These are phyloP conservation scores for Caerostris extrusa DNA, from an alignment of 1,140 invertebrate species.

Conservation along the genomic window DNA sequence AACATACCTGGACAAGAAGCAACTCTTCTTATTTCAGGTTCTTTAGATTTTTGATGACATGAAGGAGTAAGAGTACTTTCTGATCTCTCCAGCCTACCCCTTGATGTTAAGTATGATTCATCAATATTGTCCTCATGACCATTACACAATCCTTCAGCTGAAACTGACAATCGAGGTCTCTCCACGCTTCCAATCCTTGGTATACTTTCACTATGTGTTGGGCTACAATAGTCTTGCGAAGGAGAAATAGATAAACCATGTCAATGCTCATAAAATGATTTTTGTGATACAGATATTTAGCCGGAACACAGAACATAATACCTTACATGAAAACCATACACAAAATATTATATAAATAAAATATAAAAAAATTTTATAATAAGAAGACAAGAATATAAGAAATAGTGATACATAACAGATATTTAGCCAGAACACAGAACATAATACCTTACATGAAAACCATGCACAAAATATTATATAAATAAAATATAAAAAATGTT, in stretches of 20 bases:
- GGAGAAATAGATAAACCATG: slow-evolving; percentile 67
- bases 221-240: slow-evolving; percentile 53
- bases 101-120: slow-evolving; percentile 53
- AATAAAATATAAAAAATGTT: no score
- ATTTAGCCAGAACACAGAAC: no score
- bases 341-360: no score
- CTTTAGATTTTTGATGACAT: slow-evolving; percentile 70
- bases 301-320: no score
- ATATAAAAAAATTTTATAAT: no score
- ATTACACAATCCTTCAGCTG: slow-evolving; percentile 76
- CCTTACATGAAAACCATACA: no score
- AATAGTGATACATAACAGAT: neutral
- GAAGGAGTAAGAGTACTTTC: slow-evolving; percentile 77
- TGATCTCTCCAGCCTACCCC: slow-evolving; percentile 76
- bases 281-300: slow-evolving; percentile 6
- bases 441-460: no score
- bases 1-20: slow-evolving; percentile 82
- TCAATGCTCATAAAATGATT: slow-evolving; percentile 65
- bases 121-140: slow-evolving; percentile 76
- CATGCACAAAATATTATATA: no score
- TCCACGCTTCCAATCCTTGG: slow-evolving; percentile 74
- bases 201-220: slow-evolving; percentile 56
- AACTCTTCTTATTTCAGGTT: slow-evolving; percentile 81
- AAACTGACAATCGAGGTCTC: slow-evolving; percentile 62
- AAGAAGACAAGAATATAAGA: no score